Percentiles rank a stretch among this genome's conserved stretches.
Conservation (phyloP, 1,140 invertebrate genomes). For the Monomorium pharaonis region DNA sequence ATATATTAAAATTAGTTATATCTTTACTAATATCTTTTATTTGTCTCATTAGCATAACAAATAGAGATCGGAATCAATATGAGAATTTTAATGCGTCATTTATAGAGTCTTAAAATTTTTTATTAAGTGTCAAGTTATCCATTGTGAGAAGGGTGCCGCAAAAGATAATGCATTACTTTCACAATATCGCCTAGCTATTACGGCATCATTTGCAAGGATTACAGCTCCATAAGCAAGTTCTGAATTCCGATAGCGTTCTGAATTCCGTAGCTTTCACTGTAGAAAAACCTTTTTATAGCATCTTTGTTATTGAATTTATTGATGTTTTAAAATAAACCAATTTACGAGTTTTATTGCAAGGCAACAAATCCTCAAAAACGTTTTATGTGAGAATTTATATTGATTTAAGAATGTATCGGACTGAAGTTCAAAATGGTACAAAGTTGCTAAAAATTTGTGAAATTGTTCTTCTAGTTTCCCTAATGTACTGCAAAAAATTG, state of each 20-base stretch:
- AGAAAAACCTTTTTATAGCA: slow-evolving; percentile 28
- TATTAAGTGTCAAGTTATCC: slow-evolving; percentile 43
- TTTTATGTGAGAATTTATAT: neutral
- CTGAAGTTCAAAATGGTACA: too few relatives aligned
- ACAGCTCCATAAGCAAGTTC: slow-evolving; percentile 44
- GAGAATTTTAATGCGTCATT: slow-evolving; percentile 39
- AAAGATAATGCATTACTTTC: slow-evolving; percentile 29
- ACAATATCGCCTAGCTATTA: slow-evolving; percentile 5
- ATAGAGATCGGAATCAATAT: neutral
- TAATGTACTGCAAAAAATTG: too few relatives aligned
- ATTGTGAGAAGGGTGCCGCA: neutral
- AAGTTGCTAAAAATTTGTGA: too few relatives aligned
- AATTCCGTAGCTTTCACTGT: neutral
- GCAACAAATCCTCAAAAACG: neutral
- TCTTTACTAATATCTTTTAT: neutral
- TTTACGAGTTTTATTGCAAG: slow-evolving; percentile 10
- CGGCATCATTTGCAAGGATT: slow-evolving; percentile 47
- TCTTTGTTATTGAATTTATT: slow-evolving; percentile 30
- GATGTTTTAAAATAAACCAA: slow-evolving; percentile 53
- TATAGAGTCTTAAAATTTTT: slow-evolving; percentile 15
- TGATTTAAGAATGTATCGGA: slow-evolving; percentile 8
- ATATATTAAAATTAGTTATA: neutral
- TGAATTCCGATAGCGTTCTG: slow-evolving; percentile 25
- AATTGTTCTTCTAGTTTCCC: too few relatives aligned
- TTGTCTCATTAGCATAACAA: neutral